Percentiles rank a stretch among this genome's conserved stretches.
Evolutionary conservation across 1,140 invertebrate genomes (phyloP).

Genomic region (Drosophila equinoxialis): DNA sequence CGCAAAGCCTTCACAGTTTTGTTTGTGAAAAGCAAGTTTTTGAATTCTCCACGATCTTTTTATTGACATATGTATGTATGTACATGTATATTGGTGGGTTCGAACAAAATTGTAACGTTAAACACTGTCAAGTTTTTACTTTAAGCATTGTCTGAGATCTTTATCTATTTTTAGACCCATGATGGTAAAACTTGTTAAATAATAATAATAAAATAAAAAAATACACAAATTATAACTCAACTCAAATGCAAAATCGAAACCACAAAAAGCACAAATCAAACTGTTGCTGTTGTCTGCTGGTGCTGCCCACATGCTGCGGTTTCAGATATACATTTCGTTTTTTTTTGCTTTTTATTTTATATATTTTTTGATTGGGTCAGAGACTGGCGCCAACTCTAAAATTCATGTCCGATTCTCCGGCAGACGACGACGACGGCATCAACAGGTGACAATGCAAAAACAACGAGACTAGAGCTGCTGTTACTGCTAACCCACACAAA

Average conservation of each 20-base stretch:
- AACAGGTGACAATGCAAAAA: slow-evolving; percentile 68
- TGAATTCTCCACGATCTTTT: too few relatives aligned
- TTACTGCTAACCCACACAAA: slow-evolving; percentile 35
- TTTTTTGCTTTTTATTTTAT: slow-evolving; percentile 57
- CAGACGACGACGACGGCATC: slow-evolving; percentile 5
- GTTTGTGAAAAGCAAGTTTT: too few relatives aligned
- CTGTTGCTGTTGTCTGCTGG: neutral
- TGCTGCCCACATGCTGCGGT: slow-evolving; percentile 59
- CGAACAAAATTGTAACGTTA: neutral
- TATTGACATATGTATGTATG: neutral
- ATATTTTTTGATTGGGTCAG: slow-evolving; percentile 70
- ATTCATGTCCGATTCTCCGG: slow-evolving; percentile 18
- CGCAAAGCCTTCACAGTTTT: too few relatives aligned
- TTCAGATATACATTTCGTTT: slow-evolving; percentile 15
- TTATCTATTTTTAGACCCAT: slow-evolving; percentile 66
- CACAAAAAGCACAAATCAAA: slow-evolving; percentile 39
- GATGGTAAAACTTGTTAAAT: slow-evolving; percentile 67
- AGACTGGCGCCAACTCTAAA: slow-evolving; percentile 67
- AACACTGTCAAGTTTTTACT: slow-evolving; percentile 4
- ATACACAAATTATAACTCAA: slow-evolving; percentile 75
- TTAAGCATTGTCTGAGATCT: slow-evolving; percentile 51
- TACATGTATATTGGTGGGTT: neutral
- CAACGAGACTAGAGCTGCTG: slow-evolving; percentile 43
- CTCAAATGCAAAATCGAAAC: slow-evolving; percentile 61
- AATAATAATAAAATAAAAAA: slow-evolving; percentile 20